Evolutionary conservation across 92 coral and sea anemone species (phyloP).

Genomic region (Plumapathes pennacea): DNA sequence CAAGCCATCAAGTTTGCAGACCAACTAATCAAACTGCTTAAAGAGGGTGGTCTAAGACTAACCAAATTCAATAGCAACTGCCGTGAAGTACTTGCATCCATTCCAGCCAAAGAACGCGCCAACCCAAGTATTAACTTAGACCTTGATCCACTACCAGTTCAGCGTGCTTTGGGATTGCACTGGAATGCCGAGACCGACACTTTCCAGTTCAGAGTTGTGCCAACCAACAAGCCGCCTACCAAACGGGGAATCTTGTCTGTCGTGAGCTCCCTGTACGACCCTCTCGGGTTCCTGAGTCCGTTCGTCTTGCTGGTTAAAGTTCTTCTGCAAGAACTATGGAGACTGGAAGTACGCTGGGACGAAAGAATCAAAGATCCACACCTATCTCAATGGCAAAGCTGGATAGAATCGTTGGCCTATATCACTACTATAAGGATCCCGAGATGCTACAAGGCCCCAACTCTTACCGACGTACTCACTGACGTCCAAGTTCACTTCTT

Average conservation of each 20-base stretch:
- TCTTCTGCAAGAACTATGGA: slow-evolving; percentile 49
- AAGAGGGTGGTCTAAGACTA: slow-evolving; percentile 63
- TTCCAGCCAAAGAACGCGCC: slow-evolving; percentile 32
- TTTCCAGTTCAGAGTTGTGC: slow-evolving; percentile 34
- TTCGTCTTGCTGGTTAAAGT: slow-evolving; percentile 40
- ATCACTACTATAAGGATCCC: slow-evolving; percentile 25
- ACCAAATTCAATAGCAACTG: slow-evolving; percentile 60
- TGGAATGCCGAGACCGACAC: slow-evolving; percentile 60
- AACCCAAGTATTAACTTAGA: slow-evolving; percentile 45
- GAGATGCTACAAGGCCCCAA: slow-evolving; percentile 2
- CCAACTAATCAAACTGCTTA: slow-evolving; percentile 21
- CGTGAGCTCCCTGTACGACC: slow-evolving; percentile 49
- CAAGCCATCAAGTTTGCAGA: slow-evolving; percentile 21
- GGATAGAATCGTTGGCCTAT: slow-evolving; percentile 43
- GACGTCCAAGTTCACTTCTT: too few relatives aligned
- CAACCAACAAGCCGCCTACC: slow-evolving; percentile 25
- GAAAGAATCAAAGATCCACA: slow-evolving; percentile 32
- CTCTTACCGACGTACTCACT: not conserved
- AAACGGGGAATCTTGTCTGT: slow-evolving; percentile 49
- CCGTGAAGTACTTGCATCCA: slow-evolving; percentile 32
- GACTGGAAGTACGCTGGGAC: slow-evolving; percentile 39
- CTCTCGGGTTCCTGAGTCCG: slow-evolving; percentile 50
- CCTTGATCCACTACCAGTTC: slow-evolving; percentile 48
- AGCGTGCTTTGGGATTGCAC: slow-evolving; percentile 47
- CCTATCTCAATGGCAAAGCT: slow-evolving; percentile 19